Evolutionary conservation across 64 coral and sea anemone species (phyloP), one percentile per base, ranked within the genome.

Genomic region (Exaiptasia diaphana): DNA sequence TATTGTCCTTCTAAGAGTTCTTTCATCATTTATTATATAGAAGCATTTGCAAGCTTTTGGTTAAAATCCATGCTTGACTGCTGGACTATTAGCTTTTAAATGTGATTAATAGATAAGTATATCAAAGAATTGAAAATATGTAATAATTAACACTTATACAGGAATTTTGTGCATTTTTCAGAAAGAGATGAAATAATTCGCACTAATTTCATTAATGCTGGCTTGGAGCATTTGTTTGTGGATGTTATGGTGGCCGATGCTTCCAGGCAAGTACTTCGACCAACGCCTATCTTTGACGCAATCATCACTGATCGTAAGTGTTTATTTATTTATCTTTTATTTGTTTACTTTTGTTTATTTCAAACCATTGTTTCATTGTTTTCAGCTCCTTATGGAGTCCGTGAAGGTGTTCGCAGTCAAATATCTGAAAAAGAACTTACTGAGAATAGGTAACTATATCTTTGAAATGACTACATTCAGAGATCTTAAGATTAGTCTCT

Each of bases 231-330:
- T 77, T 64, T 43, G 26, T 97, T 92, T 62, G 42, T 91, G 18
- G 94, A 92, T 65, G 73, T 85, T 39, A 75, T 91, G 10, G 81
- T 97, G 41, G 80, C 83, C 29, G 94, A 97, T 74, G 83, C 85
- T 13, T 77, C 84, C 1, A 78, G 85, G 70, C 64, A 65, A 14
- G 89, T 86, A 38, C 73, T 92, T 2, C 78, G 89, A 75, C 41
- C 71, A 23, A 21, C 41, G 4, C 94, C 94, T 20, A 73, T 92
- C 38, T 97, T 97, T 84, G 94, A 97, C 77, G 94, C 94, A 20
- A 92, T 97, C 15, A 56, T 97, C 53, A 97, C 94, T 55, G 94
- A 97, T 55, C 94, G 94, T 97, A 71, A 97, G 94, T 97, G 57
- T 38, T 53, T 26, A 14, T 34, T 57, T 57, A 25, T 18, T 2